Evolutionary conservation across 2,113 vertebrate species (phyloP), one percentile per base, ranked within the genome.

Genomic region (Sturnus vulgaris): DNA sequence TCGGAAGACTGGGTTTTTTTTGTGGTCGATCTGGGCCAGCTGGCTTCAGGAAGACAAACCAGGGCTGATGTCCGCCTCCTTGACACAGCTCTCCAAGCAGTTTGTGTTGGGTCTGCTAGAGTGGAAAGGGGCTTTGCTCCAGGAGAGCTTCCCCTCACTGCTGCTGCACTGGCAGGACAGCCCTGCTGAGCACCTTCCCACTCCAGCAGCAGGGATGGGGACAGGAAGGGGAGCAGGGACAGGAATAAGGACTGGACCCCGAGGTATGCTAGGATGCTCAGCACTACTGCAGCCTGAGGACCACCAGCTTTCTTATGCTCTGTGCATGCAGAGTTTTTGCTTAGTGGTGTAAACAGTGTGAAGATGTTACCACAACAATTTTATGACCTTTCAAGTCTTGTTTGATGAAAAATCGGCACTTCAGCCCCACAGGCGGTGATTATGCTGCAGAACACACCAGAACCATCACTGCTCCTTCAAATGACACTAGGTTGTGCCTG

Each of bases 261-360:
- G 1, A 12, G 23, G 49, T 27, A 44, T 15, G 37, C 12, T 59
- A 5, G 40, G 33, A 28, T 39, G 53, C 30, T 47, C 76, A 71
- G 52, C 70, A 23, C n/a, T 9, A 0, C 12, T 1, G 15, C 59
- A 25, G n/a, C 53, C 59, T 8, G 35, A 64, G 76, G 39, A 53
- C 24, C 37, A 0, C 6, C 84, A 4, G 37, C 40, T 37, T n/a
- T 55, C 12, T 25, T 1, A 0, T 5, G 73, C 21, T 57, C 56
- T 31, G 9, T 4, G 33, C 0, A 0, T 2, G 5, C 57, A 19
- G 7, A 1, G 30, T 7, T 39, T 56, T 17, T 42, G 19, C 65
- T 50, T 7, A 7, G 19, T 1, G 39, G 31, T 31, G 27, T 20
- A 35, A 70, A 30, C 18, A 15, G 12, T 0, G 8, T 31, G 47